Percentiles rank a stretch among this genome's conserved stretches.
phyloP scores from a whole-genome alignment of 2,888 invertebrate species.

The Monoplex corrugatus region DNA sequence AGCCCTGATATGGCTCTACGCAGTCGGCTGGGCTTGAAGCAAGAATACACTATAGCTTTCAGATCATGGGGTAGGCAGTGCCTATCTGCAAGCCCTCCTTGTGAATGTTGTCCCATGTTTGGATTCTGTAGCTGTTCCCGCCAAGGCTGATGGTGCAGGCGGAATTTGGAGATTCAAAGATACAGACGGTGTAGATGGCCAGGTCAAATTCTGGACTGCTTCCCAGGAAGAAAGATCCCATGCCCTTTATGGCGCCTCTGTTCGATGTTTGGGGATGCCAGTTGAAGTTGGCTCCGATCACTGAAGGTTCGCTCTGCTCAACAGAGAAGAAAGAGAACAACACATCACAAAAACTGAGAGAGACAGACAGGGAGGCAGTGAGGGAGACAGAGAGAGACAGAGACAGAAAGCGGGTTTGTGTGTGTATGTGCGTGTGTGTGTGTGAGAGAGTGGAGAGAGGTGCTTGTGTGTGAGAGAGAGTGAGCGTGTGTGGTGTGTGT shows the following conservation, averaged over 20 bases:
- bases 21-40: too few species aligned
- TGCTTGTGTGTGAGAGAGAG: too few species aligned
- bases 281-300: slow-evolving; percentile 49
- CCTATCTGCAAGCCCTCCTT: slow-evolving; percentile 66
- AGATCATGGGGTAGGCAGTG: slow-evolving; percentile 64
- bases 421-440: too few species aligned
- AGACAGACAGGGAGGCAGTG: too few species aligned
- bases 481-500: too few species aligned
- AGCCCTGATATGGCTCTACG: too few species aligned
- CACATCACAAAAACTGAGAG: too few species aligned
- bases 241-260: slow-evolving; percentile 3
- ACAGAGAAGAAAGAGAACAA: background rate
- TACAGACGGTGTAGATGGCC: slow-evolving; percentile 94
- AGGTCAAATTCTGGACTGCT: slow-evolving; percentile 94
- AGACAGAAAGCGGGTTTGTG: too few species aligned
- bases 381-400: too few species aligned
- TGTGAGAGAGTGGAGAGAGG: too few species aligned
- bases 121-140: slow-evolving; percentile 87
- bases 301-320: background rate
- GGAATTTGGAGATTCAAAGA: slow-evolving; percentile 88
- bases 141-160: slow-evolving; percentile 89
- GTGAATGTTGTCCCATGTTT: slow-evolving; percentile 83
- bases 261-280: slow-evolving; percentile 45
- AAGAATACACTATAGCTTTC: too few species aligned
- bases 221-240: slow-evolving; percentile 74